Base-by-base conservation (phyloP, 2,797 vertebrate species). In the Chrysocyon brachyurus region DNA sequence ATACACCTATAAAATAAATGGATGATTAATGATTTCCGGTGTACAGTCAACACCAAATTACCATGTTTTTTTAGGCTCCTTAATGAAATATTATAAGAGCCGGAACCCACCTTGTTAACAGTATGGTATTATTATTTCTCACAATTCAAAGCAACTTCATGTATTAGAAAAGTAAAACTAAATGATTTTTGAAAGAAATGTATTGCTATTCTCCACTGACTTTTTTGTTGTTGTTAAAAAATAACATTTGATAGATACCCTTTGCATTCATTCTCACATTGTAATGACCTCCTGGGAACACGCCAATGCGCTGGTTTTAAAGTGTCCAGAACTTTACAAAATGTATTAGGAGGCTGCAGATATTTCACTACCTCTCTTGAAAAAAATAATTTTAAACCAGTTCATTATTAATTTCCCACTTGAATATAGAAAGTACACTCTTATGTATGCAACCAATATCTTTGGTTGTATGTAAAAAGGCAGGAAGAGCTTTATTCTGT, bases 401-500 rank as follows among this genome's bases (percentile, higher is more conserved):
- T 91, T 94, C 70, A 84, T 79, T 86, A 40, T 96, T 96, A 93
- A 77, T 97, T 97, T 97, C 5, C 40, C 97, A 61, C 90, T 73
- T 68, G 12, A 85, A 26, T 85, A 4, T 96, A 83, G 83, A 87
- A 93, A 94, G 83, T 83, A 2, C 16, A 40, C 26, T 12, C 36
- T 81, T 79, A 97, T 96, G 33, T 87, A 82, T 16, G 12, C 9
- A 70, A 86, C 96, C 72, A 73, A 0, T 91, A 88, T 89, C 31
- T 90, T 97, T 95, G 77, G 87, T 89, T 96, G 90, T 40, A 3
- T 94, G 15, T 94, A 83, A 24, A 97, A 98, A 97, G 63, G 72
- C 86, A 97, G 83, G 85, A 86, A 97, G 97, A 98, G 31, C 87
- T 97, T 6, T 92, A 92, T 94, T 97, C 22, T 90, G 66, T 92